Evolutionary conservation across 2,888 invertebrate species (phyloP), one percentile per base, ranked within the genome.

Genomic region (Habrosyne pyritoides): DNA sequence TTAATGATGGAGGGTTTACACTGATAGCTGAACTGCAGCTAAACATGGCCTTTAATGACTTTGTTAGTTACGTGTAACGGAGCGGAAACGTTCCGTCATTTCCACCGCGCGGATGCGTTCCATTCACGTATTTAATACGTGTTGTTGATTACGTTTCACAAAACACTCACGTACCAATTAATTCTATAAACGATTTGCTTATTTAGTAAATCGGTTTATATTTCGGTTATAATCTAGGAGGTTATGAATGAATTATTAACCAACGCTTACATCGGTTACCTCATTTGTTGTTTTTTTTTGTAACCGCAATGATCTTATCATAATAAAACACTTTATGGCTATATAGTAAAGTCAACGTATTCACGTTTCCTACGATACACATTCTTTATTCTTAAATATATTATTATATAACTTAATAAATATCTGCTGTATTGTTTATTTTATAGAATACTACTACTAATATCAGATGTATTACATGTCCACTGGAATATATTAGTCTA

Each of bases 31-130:
- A n/a, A 42, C 7, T 30, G 50, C 50, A 50, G 18, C 50, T 50
- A 50, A 50, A 50, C 28, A 50, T 28, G 28, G 14, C 42, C 28
- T 50, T 21, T 50, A 50, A 50, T 50, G 50, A 50, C 28, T 50
- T n/a, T 50, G 50, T 50, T 50, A 50, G 50, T 50, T 50, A 12
- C 50, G 50, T 50, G 50, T 50, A 50, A 50, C 50, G 50, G 50
- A 50, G 50, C 30, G 50, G 50, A 18, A 28, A 5, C 50, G 21
- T 50, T 50, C 50, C 28, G 28, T 50, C 50, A 50, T 50, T 42
- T 50, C 50, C 50, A 30, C 28, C n/a, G 21, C 28, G 50, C 28
- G 50, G 14, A 28, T 28, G 21, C 50, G 50, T 50, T 50, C 30
- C 50, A 28, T 50, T 28, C 50, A 50, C 50, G 30, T 21, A 30